phyloP scores from a whole-genome alignment of 2,888 invertebrate genomes.

The Abscondita cerata region DNA sequence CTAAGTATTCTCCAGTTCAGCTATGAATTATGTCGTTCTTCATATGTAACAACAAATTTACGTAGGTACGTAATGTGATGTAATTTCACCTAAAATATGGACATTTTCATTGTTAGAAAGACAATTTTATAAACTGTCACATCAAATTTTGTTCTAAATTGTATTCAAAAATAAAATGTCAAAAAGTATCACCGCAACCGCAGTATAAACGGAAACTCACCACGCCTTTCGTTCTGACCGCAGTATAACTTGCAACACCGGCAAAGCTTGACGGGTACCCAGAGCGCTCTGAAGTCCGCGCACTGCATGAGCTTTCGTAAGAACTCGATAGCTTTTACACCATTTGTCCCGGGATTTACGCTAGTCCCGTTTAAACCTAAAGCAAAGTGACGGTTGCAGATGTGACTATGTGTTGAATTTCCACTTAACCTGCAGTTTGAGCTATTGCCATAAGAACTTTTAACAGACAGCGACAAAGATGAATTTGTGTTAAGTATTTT shows the following conservation, averaged over 20 bases:
- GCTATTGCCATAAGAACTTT: conserved; percentile 4
- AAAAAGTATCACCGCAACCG: conserved; percentile 33
- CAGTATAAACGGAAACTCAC: conserved; percentile 35
- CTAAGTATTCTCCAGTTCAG: too few relatives aligned
- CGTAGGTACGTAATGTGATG: too few relatives aligned
- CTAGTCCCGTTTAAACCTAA: conserved; percentile 37
- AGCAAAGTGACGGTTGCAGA: conserved; percentile 25
- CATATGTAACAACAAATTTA: too few relatives aligned
- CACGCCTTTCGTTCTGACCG: conserved; percentile 46
- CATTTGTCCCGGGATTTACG: conserved; percentile 48
- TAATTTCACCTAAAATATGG: too few relatives aligned
- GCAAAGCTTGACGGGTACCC: conserved; percentile 34
- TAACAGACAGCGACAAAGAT: neutral
- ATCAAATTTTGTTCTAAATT: too few relatives aligned
- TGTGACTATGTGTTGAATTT: conserved; percentile 25
- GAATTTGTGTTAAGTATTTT: conserved; percentile 10
- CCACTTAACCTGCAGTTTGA: neutral
- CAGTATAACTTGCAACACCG: conserved; percentile 45
- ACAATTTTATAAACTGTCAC: too few relatives aligned
- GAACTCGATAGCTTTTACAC: conserved; percentile 42
- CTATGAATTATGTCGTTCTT: too few relatives aligned
- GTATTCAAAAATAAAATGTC: too few relatives aligned
- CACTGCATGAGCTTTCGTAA: conserved; percentile 45
- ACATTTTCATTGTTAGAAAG: too few relatives aligned
- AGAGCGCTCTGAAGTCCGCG: conserved; percentile 45